Base-by-base conservation (phyloP, 2,113 vertebrate species). In the Elgaria multicarinata region DNA sequence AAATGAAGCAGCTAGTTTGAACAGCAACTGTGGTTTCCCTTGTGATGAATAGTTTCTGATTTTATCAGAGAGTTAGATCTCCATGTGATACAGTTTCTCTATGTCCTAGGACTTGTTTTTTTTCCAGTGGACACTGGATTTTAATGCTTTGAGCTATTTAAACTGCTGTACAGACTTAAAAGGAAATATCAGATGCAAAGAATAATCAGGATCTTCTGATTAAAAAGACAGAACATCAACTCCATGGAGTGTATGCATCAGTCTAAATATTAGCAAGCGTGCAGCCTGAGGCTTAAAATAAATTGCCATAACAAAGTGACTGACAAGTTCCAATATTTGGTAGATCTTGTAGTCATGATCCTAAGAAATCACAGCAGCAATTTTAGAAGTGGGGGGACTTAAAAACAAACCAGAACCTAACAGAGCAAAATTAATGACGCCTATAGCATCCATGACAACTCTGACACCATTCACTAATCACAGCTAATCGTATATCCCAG, bases 1-100 rank as follows among this genome's bases (percentile, higher is more conserved):
- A 93, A 50, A 82, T 80, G 77, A 88, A 91, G 87, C 77, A 92
- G 44, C 46, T 31, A 58, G 36, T n/a, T 4, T 22, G 85, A 90
- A 6, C 42, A 39, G 78, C 50, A 13, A 12, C 33, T 18, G 1
- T 83, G 0, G 39, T 86, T 83, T 8, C 2, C 0, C 6, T 86
- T 82, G 53, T 72, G 81, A 92, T 6, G 74, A 1, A 31, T 0
- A 16, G 33, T 7, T 90, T 89, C 67, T 85, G 83, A 84, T 93
- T 89, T 64, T 78, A 28, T 80, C 18, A 88, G 75, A 76, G 7
- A 26, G 9, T 62, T 83, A 85, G 39, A 8, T 66, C 14, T 74
- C 36, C 24, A 4, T 28, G 16, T 66, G 62, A 86, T 10, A 88
- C 18, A n/a, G 46, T 31, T 9, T 89, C 67, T 92, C 14, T 85